Conservation (phyloP, 2,797 vertebrate species). For the Rachycentron canadum region DNA sequence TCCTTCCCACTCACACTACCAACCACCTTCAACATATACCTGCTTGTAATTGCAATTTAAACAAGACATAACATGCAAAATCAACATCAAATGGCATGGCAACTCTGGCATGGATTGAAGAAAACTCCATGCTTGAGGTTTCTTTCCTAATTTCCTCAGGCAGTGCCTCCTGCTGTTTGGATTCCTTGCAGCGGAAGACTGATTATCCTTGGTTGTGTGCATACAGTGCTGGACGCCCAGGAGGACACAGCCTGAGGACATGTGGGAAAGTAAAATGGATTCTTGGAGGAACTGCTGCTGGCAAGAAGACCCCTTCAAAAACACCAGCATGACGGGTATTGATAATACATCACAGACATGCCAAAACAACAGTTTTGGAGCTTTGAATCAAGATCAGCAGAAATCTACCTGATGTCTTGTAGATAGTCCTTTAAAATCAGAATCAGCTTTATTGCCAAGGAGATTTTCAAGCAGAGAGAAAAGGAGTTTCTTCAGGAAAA, state of each 20-base stretch:
- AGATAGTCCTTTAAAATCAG: not conserved
- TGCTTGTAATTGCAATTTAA: not conserved
- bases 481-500: not conserved
- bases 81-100: not conserved
- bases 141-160: constrained; percentile 23
- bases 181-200: constrained; percentile 12
- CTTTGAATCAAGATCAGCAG: not conserved
- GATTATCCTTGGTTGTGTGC: constrained; percentile 27
- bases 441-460: not conserved
- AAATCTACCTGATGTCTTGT: not conserved
- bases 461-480: not conserved
- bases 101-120: too few species aligned
- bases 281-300: constrained; percentile 28
- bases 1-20: too few species aligned
- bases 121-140: constrained; percentile 3
- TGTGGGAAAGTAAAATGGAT: not conserved
- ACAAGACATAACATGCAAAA: not conserved
- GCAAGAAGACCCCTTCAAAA: constrained; percentile 5
- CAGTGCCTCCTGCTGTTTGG: constrained; percentile 8
- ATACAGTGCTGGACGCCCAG: not conserved
- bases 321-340: constrained; percentile 14
- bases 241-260: constrained; percentile 31
- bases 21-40: too few species aligned
- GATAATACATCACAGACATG: constrained; percentile 23
- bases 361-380: not conserved